Percentiles rank a stretch among this genome's conserved stretches.
Conservation (phyloP, 2,888 invertebrate species). For the Trachelus troglodyta region DNA sequence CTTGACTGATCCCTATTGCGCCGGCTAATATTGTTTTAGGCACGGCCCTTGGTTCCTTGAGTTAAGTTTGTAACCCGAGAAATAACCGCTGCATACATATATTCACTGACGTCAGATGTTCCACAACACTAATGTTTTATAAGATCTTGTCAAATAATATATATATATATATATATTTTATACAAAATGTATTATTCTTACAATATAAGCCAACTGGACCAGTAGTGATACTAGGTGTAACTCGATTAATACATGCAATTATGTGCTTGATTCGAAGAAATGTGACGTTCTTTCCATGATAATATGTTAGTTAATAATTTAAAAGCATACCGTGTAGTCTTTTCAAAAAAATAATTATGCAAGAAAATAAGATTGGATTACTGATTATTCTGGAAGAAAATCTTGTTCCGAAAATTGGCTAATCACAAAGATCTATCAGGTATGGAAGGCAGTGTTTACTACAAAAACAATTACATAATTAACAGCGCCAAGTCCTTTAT, state of each 20-base stretch:
- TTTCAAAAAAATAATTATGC: too few relatives aligned
- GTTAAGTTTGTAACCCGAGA: slow-evolving; percentile 33
- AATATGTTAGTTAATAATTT: neutral
- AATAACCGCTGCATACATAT: slow-evolving; percentile 21
- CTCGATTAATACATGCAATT: neutral
- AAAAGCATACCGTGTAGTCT: neutral
- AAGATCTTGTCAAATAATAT: neutral
- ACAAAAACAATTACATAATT: slow-evolving; percentile 54
- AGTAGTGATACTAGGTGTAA: neutral
- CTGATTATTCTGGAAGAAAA: too few relatives aligned
- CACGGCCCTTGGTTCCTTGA: slow-evolving; percentile 19
- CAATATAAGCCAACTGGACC: neutral
- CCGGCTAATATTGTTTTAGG: slow-evolving; percentile 57
- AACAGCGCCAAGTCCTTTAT: slow-evolving; percentile 37
- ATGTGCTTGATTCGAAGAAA: neutral
- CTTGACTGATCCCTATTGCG: slow-evolving; percentile 34
- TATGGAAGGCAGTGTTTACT: slow-evolving; percentile 40
- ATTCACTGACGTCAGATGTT: neutral
- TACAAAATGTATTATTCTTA: neutral
- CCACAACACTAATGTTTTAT: neutral
- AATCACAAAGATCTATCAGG: neutral
- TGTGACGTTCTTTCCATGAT: neutral
- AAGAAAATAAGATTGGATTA: too few relatives aligned
- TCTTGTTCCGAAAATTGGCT: too few relatives aligned
- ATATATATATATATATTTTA: neutral